Conservation (phyloP, 2,888 invertebrate genomes). For the Hyposoter dolosus region DNA sequence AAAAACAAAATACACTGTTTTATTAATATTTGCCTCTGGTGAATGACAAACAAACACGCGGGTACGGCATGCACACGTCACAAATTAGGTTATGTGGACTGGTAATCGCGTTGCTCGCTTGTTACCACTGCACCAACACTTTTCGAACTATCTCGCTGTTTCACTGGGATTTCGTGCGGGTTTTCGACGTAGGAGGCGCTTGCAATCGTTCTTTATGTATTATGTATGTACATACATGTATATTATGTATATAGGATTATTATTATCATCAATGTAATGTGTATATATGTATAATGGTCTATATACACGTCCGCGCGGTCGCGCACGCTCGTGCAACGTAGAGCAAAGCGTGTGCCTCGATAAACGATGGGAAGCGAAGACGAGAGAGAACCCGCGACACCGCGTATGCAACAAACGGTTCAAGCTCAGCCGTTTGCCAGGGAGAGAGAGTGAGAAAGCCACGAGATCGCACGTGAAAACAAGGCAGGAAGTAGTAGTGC, state of each 20-base stretch:
- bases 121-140: slow-evolving; percentile 48
- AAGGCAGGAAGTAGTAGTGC: slow-evolving; percentile 28
- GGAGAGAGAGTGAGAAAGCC: background rate
- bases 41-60: slow-evolving; percentile 35
- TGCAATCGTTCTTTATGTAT: background rate
- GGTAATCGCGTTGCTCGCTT: slow-evolving; percentile 39
- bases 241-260: background rate
- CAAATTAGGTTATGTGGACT: slow-evolving; percentile 48
- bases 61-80: slow-evolving; percentile 9
- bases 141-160: slow-evolving; percentile 35
- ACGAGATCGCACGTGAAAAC: slow-evolving; percentile 32
- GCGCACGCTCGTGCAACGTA: slow-evolving; percentile 63
- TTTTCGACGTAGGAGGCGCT: slow-evolving; percentile 41
- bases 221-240: slow-evolving; percentile 6
- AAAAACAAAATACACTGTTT: slow-evolving; percentile 8
- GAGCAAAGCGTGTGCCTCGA: slow-evolving; percentile 43
- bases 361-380: slow-evolving; percentile 1
- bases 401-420: slow-evolving; percentile 15
- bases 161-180: slow-evolving; percentile 27
- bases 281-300: slow-evolving; percentile 15
- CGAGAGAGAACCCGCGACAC: slow-evolving; percentile 16
- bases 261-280: background rate
- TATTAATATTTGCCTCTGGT: slow-evolving; percentile 15
- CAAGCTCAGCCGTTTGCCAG: background rate
- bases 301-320: slow-evolving; percentile 19